Conservation (phyloP, 2,797 vertebrate species). For the Phalanger gymnotis region DNA sequence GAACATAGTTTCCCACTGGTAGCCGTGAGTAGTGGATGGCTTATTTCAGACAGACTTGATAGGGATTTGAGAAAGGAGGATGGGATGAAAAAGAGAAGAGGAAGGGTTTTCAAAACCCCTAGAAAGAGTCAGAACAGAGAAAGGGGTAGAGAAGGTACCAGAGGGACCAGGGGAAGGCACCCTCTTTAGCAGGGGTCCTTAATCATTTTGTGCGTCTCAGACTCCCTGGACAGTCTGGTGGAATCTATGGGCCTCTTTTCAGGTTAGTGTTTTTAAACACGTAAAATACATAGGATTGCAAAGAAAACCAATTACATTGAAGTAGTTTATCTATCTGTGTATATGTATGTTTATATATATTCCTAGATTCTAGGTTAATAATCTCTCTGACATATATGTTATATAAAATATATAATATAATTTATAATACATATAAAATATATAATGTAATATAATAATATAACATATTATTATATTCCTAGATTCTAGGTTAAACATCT, state of each 20-base stretch:
- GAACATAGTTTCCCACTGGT: background rate
- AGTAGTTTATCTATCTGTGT: background rate
- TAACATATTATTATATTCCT: too few relatives aligned
- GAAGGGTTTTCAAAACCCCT: background rate
- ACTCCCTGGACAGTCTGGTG: background rate
- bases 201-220: background rate
- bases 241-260: background rate
- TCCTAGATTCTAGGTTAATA: too few relatives aligned
- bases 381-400: too few relatives aligned
- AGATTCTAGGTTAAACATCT: too few relatives aligned
- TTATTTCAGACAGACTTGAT: background rate
- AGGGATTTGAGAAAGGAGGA: background rate
- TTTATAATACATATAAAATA: too few relatives aligned
- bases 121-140: background rate
- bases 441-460: too few relatives aligned
- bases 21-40: background rate
- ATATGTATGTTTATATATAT: too few relatives aligned
- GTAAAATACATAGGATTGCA: background rate
- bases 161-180: background rate
- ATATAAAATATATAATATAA: too few relatives aligned
- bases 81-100: background rate
- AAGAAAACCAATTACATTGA: background rate
- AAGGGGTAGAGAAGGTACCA: background rate
- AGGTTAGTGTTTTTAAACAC: background rate
- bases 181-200: background rate